A percentile compares a stretch with the other conserved stretches of the same genome.
phyloP scores from a whole-genome alignment of 2,113 vertebrate genomes.

The Eolophus roseicapilla region DNA sequence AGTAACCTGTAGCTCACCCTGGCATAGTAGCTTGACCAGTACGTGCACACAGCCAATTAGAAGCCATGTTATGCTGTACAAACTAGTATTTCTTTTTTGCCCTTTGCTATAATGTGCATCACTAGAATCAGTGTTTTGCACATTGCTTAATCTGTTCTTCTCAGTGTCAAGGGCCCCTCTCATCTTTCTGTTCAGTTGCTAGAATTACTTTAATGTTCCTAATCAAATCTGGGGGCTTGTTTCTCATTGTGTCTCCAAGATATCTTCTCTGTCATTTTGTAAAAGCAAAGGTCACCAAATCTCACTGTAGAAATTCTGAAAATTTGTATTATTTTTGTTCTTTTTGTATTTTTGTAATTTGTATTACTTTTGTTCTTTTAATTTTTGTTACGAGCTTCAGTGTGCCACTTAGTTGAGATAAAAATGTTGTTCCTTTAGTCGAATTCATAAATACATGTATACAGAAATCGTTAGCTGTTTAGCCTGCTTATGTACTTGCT shows the following conservation, averaged over 20 bases:
- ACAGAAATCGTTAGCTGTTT: background rate
- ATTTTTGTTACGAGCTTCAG: background rate
- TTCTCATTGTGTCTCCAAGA: background rate
- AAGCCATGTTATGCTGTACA: background rate
- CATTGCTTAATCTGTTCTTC: background rate
- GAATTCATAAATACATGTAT: background rate
- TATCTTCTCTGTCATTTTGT: background rate
- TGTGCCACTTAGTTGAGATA: background rate
- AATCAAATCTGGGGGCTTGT: background rate
- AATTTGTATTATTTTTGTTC: background rate
- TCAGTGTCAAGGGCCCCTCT: background rate
- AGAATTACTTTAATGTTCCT: background rate
- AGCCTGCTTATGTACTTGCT: background rate
- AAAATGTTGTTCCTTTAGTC: background rate
- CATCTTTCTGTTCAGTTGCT: background rate
- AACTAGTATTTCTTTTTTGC: background rate
- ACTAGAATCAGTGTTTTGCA: background rate
- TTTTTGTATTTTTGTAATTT: background rate
- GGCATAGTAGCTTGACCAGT: background rate
- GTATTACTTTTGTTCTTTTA: background rate
- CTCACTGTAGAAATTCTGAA: background rate
- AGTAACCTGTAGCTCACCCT: background rate
- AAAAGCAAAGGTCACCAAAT: background rate
- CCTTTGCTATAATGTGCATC: background rate
- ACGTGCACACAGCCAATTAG: background rate